Evolutionary conservation across 1,140 invertebrate genomes (phyloP).

Genomic region (Helicoverpa armigera): DNA sequence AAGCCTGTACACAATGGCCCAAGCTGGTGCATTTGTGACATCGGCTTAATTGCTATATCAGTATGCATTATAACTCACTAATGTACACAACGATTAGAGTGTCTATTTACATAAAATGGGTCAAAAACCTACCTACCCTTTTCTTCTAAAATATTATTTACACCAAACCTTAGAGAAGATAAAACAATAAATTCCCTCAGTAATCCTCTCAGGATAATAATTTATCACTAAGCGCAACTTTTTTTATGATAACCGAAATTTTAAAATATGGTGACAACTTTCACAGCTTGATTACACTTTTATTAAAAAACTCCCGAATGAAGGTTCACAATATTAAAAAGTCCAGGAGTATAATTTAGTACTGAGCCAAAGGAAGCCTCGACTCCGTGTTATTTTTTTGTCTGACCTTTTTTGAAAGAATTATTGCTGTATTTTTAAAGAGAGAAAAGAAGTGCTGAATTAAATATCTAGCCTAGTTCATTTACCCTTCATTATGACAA

Average conservation of each 20-base stretch:
- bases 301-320: conserved; percentile 38
- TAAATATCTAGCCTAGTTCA: no score
- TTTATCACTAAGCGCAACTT: conserved; percentile 41
- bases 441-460: not conserved
- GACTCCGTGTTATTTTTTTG: not conserved
- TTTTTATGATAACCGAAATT: conserved; percentile 29
- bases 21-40: not conserved
- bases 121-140: no score
- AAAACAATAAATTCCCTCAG: conserved; percentile 30
- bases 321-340: conserved; percentile 37
- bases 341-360: conserved; percentile 9
- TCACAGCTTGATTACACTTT: conserved; percentile 34
- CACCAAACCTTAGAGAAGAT: not conserved
- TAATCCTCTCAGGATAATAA: conserved; percentile 21
- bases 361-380: not conserved
- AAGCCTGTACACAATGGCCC: not conserved
- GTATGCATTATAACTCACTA: not conserved
- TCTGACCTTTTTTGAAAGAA: not conserved
- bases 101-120: not conserved
- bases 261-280: conserved; percentile 42
- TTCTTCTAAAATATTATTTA: no score
- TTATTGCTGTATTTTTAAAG: not conserved
- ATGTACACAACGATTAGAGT: not conserved
- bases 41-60: not conserved
- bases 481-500: no score